Evolutionary conservation across 2,888 invertebrate species (phyloP), one percentile per base, ranked within the genome.

Genomic region (Limenitis camilla): DNA sequence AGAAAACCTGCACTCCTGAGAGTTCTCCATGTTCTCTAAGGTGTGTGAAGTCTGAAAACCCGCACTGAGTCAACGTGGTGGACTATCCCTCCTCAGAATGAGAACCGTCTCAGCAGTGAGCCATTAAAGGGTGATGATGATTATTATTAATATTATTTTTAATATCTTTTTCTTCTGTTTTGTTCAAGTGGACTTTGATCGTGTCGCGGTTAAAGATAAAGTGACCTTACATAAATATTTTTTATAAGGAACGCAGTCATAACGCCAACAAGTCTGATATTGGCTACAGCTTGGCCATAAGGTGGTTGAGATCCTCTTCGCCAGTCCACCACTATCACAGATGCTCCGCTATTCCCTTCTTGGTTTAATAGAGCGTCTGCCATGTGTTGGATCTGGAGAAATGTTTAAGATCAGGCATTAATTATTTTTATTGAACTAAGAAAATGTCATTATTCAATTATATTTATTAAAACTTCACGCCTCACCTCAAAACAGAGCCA

Each of bases 211-310:
- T 19, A 19, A 19, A 19, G 19, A 19, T 19, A 19, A 19, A 19
- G 19, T 19, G 19, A 19, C 19, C 88, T 83, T 67, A 89, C 89
- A 71, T 88, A 88, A 42, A 90, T 68, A 71, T 83, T 83, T 59
- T 77, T 88, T 47, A 88, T 83, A 27, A 97, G 81, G 74, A 94
- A 91, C 0, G 95, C 95, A 0, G 94, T 91, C 78, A 96, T 94
- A 0, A 92, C 92, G 0, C 96, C 97, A 1, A 97, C 92, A 9
- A 97, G 86, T 46, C 97, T 88, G 19, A 95, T 95, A 71, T 97
- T 97, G 1, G 96, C 96, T 2, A 95, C 96, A 0, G 98, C 97
- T 76, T 97, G 96, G 0, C 94, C 93, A 72, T 97, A 98, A 0
- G 96, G 96, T 0, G 96, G 96, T 57, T 92, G 92, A 0, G 96